phyloP scores from a whole-genome alignment of 2,113 vertebrate species.

The Sceloporus undulatus region DNA sequence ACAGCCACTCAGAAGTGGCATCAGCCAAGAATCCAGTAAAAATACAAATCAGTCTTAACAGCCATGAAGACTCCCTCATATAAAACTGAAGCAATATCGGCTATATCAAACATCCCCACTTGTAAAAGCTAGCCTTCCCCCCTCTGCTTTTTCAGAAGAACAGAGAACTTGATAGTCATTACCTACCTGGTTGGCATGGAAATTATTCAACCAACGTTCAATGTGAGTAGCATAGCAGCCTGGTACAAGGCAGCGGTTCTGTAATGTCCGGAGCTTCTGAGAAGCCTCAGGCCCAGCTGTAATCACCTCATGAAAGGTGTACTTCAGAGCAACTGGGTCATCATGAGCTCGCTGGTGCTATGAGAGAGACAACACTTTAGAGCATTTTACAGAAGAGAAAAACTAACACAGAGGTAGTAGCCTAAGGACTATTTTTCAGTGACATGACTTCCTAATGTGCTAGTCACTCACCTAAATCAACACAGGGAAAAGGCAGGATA shows the following conservation, averaged over 20 bases:
- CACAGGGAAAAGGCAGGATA: too few species aligned
- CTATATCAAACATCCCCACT: neutral
- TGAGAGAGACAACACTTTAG: conserved; percentile 1
- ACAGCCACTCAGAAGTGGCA: neutral
- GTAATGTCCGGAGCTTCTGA: conserved; percentile 86
- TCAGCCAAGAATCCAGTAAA: neutral
- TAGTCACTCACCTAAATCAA: neutral
- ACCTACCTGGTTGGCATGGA: conserved; percentile 92
- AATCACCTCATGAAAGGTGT: conserved; percentile 95
- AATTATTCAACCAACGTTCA: conserved; percentile 93
- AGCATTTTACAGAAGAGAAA: neutral
- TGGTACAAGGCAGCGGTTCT: conserved; percentile 93
- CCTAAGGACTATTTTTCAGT: neutral
- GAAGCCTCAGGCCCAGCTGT: conserved; percentile 83
- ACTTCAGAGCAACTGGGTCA: conserved; percentile 91
- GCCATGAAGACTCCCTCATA: neutral
- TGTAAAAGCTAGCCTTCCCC: too few species aligned
- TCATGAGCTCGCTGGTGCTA: conserved; percentile 97
- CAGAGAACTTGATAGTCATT: neutral
- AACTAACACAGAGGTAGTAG: too few species aligned
- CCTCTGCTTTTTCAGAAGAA: neutral
- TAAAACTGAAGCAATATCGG: too few species aligned
- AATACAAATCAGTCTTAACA: neutral
- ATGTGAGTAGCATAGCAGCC: conserved; percentile 95
- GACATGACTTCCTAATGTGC: neutral